A percentile compares a stretch with the other conserved stretches of the same genome.
phyloP scores from a whole-genome alignment of 2,888 invertebrate species.

The Caenorhabditis sulstoni region DNA sequence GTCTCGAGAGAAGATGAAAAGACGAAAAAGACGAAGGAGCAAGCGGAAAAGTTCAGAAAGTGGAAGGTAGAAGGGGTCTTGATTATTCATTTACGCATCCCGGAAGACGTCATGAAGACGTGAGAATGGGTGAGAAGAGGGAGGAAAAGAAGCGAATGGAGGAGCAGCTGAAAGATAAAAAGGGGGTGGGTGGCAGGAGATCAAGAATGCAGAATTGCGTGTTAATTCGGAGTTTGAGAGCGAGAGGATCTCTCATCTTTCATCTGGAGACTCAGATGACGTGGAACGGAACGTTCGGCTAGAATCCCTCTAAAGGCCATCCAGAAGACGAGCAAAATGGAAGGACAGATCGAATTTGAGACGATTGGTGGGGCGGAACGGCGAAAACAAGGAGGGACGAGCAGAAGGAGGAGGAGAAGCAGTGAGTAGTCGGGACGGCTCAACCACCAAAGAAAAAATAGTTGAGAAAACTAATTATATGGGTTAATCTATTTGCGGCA shows the following conservation, averaged over 20 bases:
- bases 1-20: conserved; percentile 21
- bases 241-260: conserved; percentile 9
- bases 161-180: conserved; percentile 39
- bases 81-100: conserved; percentile 48
- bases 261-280: no score
- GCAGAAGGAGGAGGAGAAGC: conserved; percentile 5
- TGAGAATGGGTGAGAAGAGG: conserved; percentile 8
- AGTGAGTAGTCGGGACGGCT: conserved; percentile 9
- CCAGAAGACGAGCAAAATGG: no score
- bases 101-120: conserved; percentile 28
- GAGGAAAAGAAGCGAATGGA: no score
- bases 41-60: conserved; percentile 1
- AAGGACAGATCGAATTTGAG: not conserved
- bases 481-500: conserved; percentile 57
- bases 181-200: not conserved
- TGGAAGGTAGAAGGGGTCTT: conserved; percentile 8
- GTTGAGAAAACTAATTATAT: conserved; percentile 57
- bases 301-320: no score
- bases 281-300: no score
- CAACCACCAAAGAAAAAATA: conserved; percentile 43
- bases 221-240: conserved; percentile 1
- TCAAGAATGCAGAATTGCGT: conserved; percentile 16
- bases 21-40: not conserved
- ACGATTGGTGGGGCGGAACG: conserved; percentile 9
- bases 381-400: conserved; percentile 30